Conservation (phyloP, 2,888 invertebrate genomes). For the Ganaspis brasiliensis region DNA sequence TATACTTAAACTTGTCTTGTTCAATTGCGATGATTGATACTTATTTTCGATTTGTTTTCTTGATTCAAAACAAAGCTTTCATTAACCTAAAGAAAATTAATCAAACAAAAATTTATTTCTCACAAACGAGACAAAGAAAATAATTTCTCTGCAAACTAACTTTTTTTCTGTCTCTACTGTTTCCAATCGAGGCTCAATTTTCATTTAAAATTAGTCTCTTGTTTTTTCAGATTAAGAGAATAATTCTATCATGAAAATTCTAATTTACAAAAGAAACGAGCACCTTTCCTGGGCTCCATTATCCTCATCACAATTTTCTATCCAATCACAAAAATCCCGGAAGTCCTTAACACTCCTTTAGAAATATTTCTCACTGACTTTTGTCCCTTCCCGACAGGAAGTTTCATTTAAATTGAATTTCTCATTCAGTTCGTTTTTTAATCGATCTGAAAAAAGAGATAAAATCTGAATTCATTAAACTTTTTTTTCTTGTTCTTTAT, state of each 20-base stretch:
- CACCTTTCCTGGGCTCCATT: neutral
- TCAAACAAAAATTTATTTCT: too few relatives aligned
- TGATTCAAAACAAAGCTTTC: too few relatives aligned
- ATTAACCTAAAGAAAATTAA: too few relatives aligned
- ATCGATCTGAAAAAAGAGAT: constrained; percentile 3
- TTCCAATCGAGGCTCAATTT: too few relatives aligned
- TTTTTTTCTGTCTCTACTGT: too few relatives aligned
- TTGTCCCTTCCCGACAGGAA: constrained; percentile 1
- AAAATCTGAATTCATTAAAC: constrained; percentile 15
- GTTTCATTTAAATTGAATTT: constrained; percentile 33
- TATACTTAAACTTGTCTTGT: too few relatives aligned
- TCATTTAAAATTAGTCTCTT: too few relatives aligned
- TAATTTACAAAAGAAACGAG: neutral
- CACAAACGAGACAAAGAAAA: too few relatives aligned
- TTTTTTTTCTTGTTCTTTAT: neutral
- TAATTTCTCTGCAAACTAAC: too few relatives aligned
- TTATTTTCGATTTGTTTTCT: too few relatives aligned
- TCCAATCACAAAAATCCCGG: constrained; percentile 22
- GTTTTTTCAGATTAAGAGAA: too few relatives aligned
- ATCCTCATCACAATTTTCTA: constrained; percentile 14
- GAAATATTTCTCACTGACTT: constrained; percentile 19
- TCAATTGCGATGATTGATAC: too few relatives aligned
- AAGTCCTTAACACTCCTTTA: constrained; percentile 24
- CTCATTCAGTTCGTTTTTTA: constrained; percentile 1
- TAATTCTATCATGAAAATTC: neutral